Evolutionary conservation across 2,797 vertebrate species (phyloP), one percentile per base, ranked within the genome.

Genomic region (Lepilemur septentrionalis): DNA sequence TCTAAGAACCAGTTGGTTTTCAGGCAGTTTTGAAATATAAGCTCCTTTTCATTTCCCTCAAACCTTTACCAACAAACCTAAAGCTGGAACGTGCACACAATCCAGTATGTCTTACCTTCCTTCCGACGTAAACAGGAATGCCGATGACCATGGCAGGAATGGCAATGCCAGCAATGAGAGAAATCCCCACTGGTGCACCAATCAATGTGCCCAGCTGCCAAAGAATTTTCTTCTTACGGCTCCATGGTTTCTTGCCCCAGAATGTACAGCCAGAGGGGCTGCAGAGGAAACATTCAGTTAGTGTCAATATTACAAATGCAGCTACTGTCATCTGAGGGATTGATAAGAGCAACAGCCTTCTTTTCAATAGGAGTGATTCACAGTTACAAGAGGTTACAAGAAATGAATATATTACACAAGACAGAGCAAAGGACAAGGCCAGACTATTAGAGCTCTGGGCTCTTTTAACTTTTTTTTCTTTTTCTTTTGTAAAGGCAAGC

Each of bases 211-310:
- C 99, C 97, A 99, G 98, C 98, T 99, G 99, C 99, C 99, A 99
- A 95, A 99, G 98, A 96, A 99, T 99, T 99, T 99, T 99, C 99
- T 99, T 99, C 98, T 99, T 99, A 96, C 99, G 99, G 98, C 99
- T 99, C 99, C 99, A 99, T 2, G 99, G 99, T 98, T 99, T 99
- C 98, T 99, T 99, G 85, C 99, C 99, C 99, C 99, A 99, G 98
- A 99, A 99, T 0, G 99, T 99, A 73, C 99, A 99, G 97, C 99
- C 99, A 87, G 99, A 99, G 81, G 99, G 99, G 98, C 99, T 99
- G 97, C 84, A 25, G 95, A 5, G 80, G 76, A 93, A 98, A 96
- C 59, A 95, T 18, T 17, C 18, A 76, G 82, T 98, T 97, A 92
- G 46, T 50, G 32, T 80, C 72, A 79, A 70, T 72, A 69, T 65